Evolutionary conservation across 2,888 invertebrate genomes (phyloP).

Genomic region (Drosophila neotestacea): DNA sequence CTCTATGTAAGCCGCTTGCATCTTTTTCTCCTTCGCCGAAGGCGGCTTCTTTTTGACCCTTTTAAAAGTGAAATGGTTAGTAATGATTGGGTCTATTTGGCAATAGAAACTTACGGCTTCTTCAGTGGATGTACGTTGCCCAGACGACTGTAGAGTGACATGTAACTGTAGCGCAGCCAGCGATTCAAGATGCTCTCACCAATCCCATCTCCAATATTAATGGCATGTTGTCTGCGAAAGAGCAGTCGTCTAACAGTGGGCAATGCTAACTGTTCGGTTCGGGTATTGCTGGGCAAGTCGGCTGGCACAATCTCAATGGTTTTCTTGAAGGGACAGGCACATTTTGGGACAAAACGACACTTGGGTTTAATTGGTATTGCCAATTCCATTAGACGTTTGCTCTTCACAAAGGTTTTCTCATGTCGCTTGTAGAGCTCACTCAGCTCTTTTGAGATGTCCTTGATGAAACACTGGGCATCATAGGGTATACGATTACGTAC

Average conservation of each 20-base stretch:
- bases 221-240: constrained; percentile 37
- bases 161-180: constrained; percentile 76
- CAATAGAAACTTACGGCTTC: constrained; percentile 61
- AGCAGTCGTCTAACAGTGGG: constrained; percentile 67
- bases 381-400: constrained; percentile 65
- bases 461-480: constrained; percentile 60
- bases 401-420: constrained; percentile 55
- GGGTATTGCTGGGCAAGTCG: constrained; percentile 64
- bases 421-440: constrained; percentile 57
- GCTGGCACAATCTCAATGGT: constrained; percentile 66
- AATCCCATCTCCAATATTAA: constrained; percentile 45
- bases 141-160: constrained; percentile 83
- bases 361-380: constrained; percentile 49
- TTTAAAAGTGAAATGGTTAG: neutral
- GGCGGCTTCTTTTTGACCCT: constrained; percentile 68
- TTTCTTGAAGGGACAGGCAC: constrained; percentile 73
- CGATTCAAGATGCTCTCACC: constrained; percentile 75
- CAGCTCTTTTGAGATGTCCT: constrained; percentile 66
- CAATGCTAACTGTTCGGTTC: constrained; percentile 81
- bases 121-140: constrained; percentile 73
- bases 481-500: constrained; percentile 57
- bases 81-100: neutral
- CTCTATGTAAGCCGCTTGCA: constrained; percentile 52
- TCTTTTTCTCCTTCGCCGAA: constrained; percentile 65
- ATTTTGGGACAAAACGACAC: constrained; percentile 64